Percentiles rank a stretch among this genome's conserved stretches.
These are phyloP conservation scores for Xyrichtys novacula DNA, from an alignment of 2,797 vertebrate species.

Conservation along the genomic window DNA sequence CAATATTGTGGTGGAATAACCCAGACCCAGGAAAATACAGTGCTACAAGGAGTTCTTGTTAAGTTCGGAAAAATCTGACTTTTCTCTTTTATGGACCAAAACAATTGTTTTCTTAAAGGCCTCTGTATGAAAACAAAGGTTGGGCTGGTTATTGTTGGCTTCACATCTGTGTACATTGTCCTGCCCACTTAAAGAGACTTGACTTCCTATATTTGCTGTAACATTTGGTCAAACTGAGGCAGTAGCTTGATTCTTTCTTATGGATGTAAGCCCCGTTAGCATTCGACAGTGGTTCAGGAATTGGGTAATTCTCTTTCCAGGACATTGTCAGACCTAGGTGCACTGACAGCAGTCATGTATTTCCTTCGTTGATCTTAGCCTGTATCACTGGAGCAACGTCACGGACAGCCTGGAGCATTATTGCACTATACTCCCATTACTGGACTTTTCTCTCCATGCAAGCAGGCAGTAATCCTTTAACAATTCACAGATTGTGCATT, in stretches of 20 bases:
- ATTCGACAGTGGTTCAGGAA: conserved; percentile 21
- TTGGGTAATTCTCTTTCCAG: conserved; percentile 39
- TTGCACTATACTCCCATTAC: conserved; percentile 48
- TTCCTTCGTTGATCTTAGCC: conserved; percentile 29
- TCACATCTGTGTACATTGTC: no score
- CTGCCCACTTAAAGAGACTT: no score
- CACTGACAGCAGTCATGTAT: conserved; percentile 27
- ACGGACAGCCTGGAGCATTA: conserved; percentile 37
- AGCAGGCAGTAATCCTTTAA: conserved; percentile 68
- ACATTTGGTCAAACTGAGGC: background rate
- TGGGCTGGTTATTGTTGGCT: no score
- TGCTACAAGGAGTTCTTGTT: no score
- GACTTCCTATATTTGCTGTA: background rate
- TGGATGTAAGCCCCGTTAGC: conserved; percentile 20
- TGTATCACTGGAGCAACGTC: conserved; percentile 43
- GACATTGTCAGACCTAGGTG: conserved; percentile 33
- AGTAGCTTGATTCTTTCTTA: background rate
- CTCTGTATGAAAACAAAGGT: no score
- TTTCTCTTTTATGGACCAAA: no score
- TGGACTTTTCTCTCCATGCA: conserved; percentile 55
- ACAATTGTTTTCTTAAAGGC: no score
- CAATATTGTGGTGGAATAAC: no score
- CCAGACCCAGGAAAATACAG: no score
- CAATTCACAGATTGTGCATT: conserved; percentile 68
- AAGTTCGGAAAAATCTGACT: no score